Base-by-base conservation (phyloP, 2,113 vertebrate species). In the Callospermophilus lateralis region DNA sequence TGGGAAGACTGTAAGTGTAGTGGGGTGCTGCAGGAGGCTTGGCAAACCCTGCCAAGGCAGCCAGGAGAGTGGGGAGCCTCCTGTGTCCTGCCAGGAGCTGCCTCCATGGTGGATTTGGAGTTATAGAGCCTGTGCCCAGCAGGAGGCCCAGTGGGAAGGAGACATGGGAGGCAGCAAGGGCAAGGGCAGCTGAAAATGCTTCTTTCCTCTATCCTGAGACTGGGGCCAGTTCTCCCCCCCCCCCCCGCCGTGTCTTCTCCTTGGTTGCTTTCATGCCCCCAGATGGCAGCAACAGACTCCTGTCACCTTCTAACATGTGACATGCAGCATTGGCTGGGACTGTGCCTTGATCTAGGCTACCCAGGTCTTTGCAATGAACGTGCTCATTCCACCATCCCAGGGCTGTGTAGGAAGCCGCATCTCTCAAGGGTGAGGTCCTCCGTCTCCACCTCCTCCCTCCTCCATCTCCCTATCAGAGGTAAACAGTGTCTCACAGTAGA, bases 321-420 rank as follows among this genome's bases (percentile, higher is more conserved):
- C 10, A 37, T 12, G 5, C 13, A 2, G 0, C 32, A 72, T 70
- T 4, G 20, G 4, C 48, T 58, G 65, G 70, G 63, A 8, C 20
- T 11, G 0, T n/a, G 39, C 20, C 0, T 37, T 15, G 37, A 8
- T 22, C 28, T 42, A 42, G 20, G 20, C 11, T 24, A 34, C 4
- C 32, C 20, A 17, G 0, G 0, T 63, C 37, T 37, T 26, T 53
- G 16, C 16, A 24, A 19, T n/a, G 30, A 32, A 16, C 2, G 6
- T 13, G 30, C 37, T 4, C 42, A 2, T 24, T 8, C 16, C 4
- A 16, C 78, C 15, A 58, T 42, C n/a, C 34, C 0, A 0, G 6
- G 68, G 20, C 48, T 48, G 0, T 24, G 4, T 48, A 11, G 4
- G 9, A 73, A 65, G 30, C 72, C 3, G 2, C 1, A 0, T 19